A percentile compares a stretch with the other conserved stretches of the same genome.
Conservation (phyloP, 2,888 invertebrate species). For the Syritta pipiens region DNA sequence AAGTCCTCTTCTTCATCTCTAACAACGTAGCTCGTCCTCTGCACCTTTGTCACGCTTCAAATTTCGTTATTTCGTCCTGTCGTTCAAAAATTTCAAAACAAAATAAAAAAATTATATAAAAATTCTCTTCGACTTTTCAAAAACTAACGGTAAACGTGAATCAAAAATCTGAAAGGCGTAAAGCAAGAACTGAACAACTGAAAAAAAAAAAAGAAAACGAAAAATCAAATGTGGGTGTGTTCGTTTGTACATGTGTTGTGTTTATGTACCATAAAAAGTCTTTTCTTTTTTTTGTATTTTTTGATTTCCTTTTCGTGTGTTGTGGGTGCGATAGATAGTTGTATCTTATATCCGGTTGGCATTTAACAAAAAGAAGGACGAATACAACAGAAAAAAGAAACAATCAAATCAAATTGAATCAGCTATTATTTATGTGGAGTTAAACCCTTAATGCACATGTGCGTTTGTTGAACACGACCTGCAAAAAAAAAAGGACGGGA, state of each 20-base stretch:
- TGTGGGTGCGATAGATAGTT: conserved; percentile 60
- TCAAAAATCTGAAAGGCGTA: not conserved
- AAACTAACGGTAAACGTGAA: not conserved
- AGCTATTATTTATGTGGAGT: too few relatives aligned
- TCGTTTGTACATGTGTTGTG: conserved; percentile 66
- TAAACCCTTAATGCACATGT: too few relatives aligned
- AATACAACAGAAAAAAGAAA: too few relatives aligned
- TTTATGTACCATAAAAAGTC: conserved; percentile 54
- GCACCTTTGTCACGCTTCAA: too few relatives aligned
- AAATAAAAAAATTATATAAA: too few relatives aligned
- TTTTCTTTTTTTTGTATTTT: too few relatives aligned
- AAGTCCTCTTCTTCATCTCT: conserved; percentile 35
- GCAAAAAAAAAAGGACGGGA: too few relatives aligned
- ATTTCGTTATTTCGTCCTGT: not conserved
- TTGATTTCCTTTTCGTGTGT: conserved; percentile 40
- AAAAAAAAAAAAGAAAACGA: conserved; percentile 1
- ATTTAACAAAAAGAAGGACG: conserved; percentile 27
- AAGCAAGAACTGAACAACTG: not conserved
- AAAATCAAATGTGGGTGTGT: conserved; percentile 67
- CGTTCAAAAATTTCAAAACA: conserved; percentile 1
- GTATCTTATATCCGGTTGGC: conserved; percentile 36
- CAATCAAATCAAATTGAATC: too few relatives aligned
- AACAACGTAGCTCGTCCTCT: conserved; percentile 21
- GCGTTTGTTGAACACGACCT: too few relatives aligned
- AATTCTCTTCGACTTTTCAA: too few relatives aligned